These are phyloP conservation scores for Nicator chloris DNA, from an alignment of 2,113 vertebrate species.

Conservation along the genomic window DNA sequence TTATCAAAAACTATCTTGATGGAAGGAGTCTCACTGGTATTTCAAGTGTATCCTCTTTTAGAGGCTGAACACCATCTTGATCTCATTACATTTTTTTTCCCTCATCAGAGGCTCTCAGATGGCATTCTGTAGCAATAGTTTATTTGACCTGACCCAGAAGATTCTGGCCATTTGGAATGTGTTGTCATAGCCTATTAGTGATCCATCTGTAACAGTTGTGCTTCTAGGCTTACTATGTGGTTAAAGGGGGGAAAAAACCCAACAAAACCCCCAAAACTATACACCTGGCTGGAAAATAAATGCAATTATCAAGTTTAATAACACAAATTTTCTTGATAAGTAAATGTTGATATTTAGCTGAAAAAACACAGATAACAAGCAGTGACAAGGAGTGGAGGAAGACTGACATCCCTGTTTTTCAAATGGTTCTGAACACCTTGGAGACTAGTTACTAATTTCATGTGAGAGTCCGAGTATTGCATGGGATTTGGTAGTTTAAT, in stretches of 20 bases:
- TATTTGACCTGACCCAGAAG: constrained; percentile 52
- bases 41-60: background rate
- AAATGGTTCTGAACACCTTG: background rate
- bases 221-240: background rate
- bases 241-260: background rate
- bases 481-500: background rate
- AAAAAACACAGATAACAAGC: background rate
- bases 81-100: background rate
- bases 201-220: background rate
- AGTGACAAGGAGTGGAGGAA: background rate
- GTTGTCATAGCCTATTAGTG: constrained; percentile 45
- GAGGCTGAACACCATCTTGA: constrained; percentile 25
- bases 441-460: background rate
- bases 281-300: background rate
- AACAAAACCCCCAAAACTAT: background rate
- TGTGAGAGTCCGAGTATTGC: background rate
- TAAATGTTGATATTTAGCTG: background rate
- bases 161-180: constrained; percentile 19
- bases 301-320: background rate
- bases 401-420: background rate
- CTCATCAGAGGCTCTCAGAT: background rate
- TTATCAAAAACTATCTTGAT: background rate
- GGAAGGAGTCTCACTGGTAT: background rate
- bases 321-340: background rate
- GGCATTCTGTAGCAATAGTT: constrained; percentile 37